Evolutionary conservation across 2,888 invertebrate genomes (phyloP), one percentile per base, ranked within the genome.

Genomic region (Patella pellucida): DNA sequence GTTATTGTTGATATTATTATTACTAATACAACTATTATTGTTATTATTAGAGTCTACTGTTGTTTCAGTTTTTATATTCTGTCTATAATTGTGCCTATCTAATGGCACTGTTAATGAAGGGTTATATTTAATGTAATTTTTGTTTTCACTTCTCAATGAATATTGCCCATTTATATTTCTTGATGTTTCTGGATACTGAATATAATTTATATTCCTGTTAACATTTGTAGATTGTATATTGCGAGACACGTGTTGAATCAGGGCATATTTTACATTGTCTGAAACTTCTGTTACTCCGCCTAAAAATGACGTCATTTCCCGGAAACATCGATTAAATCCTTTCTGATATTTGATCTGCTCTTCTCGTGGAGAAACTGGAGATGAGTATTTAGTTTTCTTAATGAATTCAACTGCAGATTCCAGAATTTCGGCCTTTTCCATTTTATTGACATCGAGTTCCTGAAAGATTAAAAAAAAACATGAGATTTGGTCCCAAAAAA

Each of bases 361-460:
- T 56, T 16, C 56, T 56, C 19, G 23, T 19, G 62, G 19, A 23
- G 19, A 19, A 23, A 0, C 1, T 19, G 5, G 19, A 12, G 5
- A 11, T 62, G 62, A 7, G 23, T 62, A 62, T 62, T 62, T 62
- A 62, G 23, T 62, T 14, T 62, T 62, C 62, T 23, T 62, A 12
- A 62, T 62, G 23, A 62, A 62, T 62, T 62, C 23, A 9, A 62
- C 62, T 23, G 62, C 62, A 62, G 19, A 62, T 62, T 62, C 62
- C 23, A 62, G 15, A 23, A 62, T 62, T 62, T 62, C 62, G 3
- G 14, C 62, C 4, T 62, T 62, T 19, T 62, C 62, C 62, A 62
- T 62, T 62, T 62, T 62, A 62, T 62, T 62, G 11, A 11, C 62
- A 62, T 14, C 23, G 14, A 62, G 62, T 23, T 62, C 62, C 23